Percentiles rank a stretch among this genome's conserved stretches.
These are phyloP conservation scores for Linnaemya vulpina DNA, from an alignment of 2,888 invertebrate genomes.

Conservation along the genomic window DNA sequence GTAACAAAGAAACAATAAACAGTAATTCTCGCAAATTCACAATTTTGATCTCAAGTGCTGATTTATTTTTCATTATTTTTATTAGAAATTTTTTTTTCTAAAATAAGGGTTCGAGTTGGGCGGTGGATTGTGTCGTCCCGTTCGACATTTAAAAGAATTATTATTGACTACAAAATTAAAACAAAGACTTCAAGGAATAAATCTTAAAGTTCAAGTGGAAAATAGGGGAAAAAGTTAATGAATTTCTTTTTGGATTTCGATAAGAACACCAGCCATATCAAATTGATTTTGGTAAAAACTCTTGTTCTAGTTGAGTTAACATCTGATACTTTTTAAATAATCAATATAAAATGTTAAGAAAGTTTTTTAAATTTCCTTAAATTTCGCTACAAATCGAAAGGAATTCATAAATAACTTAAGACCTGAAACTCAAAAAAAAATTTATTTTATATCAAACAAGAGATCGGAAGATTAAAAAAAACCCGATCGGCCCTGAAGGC, in stretches of 20 bases:
- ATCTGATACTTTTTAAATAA: not conserved
- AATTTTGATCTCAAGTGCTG: constrained; percentile 19
- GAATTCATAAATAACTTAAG: too few relatives aligned
- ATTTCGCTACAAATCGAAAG: too few relatives aligned
- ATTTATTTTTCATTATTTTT: not conserved
- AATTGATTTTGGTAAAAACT: not conserved
- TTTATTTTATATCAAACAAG: too few relatives aligned
- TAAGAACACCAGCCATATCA: not conserved
- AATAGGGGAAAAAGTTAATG: not conserved
- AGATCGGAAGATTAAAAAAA: too few relatives aligned
- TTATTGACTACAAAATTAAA: constrained; percentile 15
- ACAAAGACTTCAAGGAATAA: constrained; percentile 32
- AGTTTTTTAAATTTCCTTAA: too few relatives aligned
- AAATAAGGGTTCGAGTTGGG: constrained; percentile 16
- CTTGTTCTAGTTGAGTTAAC: not conserved
- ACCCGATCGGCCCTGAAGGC: too few relatives aligned
- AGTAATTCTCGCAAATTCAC: constrained; percentile 23
- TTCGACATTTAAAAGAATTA: constrained; percentile 25
- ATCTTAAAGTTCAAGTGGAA: constrained; percentile 18
- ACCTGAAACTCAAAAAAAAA: too few relatives aligned
- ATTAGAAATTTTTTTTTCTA: too few relatives aligned
- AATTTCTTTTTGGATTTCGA: not conserved
- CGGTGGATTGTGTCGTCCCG: constrained; percentile 17
- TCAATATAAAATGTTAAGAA: not conserved
- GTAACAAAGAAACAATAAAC: not conserved